Percentiles rank a stretch among this genome's conserved stretches.
Conservation (phyloP, 1,140 invertebrate genomes). For the Harpegnathos saltator region DNA sequence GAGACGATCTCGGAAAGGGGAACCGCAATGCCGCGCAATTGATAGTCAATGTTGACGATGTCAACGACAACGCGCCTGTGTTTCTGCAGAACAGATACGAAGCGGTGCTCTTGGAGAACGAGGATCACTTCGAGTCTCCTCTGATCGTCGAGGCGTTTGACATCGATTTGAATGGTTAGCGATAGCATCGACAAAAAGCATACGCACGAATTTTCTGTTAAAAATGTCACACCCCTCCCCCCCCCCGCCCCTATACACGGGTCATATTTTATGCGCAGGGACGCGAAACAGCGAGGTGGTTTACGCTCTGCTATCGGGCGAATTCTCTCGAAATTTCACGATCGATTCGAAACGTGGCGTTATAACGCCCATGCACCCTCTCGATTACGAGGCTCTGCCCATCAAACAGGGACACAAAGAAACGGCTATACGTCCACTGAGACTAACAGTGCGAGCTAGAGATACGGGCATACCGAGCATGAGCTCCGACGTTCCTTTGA, state of each 20-base stretch:
- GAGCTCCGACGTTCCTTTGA: constrained; percentile 90
- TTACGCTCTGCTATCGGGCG: constrained; percentile 92
- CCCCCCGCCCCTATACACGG: not conserved
- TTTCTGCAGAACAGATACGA: constrained; percentile 95
- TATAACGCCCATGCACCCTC: constrained; percentile 88
- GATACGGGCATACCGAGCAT: constrained; percentile 93
- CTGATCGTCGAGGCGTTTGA: constrained; percentile 93
- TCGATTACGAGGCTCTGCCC: constrained; percentile 93
- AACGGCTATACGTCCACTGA: constrained; percentile 88
- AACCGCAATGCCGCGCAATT: constrained; percentile 95
- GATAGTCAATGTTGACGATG: constrained; percentile 94
- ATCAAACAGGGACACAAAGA: constrained; percentile 86
- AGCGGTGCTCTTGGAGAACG: constrained; percentile 93
- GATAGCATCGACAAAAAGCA: not conserved
- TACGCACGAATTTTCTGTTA: not conserved
- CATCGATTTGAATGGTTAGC: constrained; percentile 93
- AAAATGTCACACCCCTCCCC: not conserved
- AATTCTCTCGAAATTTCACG: constrained; percentile 92
- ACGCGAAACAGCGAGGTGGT: constrained; percentile 94
- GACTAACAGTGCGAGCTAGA: constrained; percentile 91
- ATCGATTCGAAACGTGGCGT: constrained; percentile 91
- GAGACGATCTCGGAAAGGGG: constrained; percentile 94
- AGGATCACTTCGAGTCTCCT: constrained; percentile 91
- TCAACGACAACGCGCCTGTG: constrained; percentile 94
- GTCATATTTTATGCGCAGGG: constrained; percentile 84